phyloP scores from a whole-genome alignment of 2,113 vertebrate genomes.

The Ceratotherium simum region DNA sequence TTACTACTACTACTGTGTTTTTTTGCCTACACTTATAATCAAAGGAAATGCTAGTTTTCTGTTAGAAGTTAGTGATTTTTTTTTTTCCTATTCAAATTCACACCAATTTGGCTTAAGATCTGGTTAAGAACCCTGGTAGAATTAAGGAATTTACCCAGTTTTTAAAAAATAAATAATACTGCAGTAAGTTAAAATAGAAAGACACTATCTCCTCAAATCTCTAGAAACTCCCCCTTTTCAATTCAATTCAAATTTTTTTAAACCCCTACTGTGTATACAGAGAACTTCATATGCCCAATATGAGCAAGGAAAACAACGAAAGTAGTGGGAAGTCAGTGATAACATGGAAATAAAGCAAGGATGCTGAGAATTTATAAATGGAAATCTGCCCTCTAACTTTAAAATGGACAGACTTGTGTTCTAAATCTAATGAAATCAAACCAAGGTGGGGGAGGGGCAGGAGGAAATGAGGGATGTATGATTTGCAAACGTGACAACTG shows the following conservation, averaged over 20 bases:
- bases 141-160: slow-evolving; percentile 12
- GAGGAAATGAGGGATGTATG: rapidly evolving
- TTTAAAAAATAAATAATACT: not conserved
- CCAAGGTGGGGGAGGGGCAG: not conserved
- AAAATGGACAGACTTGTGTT: not conserved
- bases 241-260: not conserved
- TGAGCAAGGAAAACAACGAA: not conserved
- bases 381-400: not conserved
- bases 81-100: not conserved
- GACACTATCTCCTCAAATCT: not conserved
- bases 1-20: not conserved
- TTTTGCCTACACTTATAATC: not conserved
- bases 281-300: not conserved
- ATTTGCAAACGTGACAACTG: slow-evolving; percentile 29
- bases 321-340: not conserved
- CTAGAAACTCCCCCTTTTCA: not conserved
- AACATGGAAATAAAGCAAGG: slow-evolving; percentile 11
- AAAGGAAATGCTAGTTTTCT: not conserved
- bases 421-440: slow-evolving; percentile 15
- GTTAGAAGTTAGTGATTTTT: not conserved
- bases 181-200: not conserved
- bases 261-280: not conserved
- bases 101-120: not conserved
- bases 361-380: not conserved
- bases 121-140: not conserved